Base-by-base conservation (phyloP, 2,888 invertebrate genomes). In the Drosophila recens region DNA sequence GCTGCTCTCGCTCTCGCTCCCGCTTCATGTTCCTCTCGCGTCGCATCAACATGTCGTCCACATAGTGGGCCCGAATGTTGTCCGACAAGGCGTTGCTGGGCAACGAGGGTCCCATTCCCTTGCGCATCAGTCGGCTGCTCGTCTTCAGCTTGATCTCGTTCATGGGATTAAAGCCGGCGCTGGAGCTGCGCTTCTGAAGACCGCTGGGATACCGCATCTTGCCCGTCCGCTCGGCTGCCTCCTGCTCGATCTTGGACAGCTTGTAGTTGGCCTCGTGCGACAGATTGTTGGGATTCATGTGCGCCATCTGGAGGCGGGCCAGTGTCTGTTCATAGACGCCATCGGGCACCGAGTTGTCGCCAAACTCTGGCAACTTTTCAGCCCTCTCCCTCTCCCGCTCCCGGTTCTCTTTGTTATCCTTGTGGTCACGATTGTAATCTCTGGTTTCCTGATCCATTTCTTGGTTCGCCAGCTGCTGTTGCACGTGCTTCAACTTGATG, bases 231-330 rank as follows among this genome's bases (percentile, higher is more conserved):
- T 91, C 92, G 0, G 87, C 75, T 0, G 86, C 86, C 15, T 93
- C 93, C 72, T 93, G 92, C 63, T 93, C 93, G 8, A 89, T 72
- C 75, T 92, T 92, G 0, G 93, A 93, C 1, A 93, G 77, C 62
- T 93, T 93, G 52, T 93, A 93, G 76, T 93, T 82, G 43, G 93
- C 92, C 72, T 93, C 92, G 43, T 93, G 92, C 0, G 90, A 90
- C 0, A 93, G 77, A 79, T 93, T 92, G 62, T 92, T 91, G 36
- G 86, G 34, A 2, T 34, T 45, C n/a, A 27, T 13, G 9, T 57
- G 72, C 0, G 56, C 34, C 0, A 69, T 63, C 8, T 78, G 71
- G 0, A 85, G 67, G 0, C 71, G 72, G 0, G 61, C 51, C 30
- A 89, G 23, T 0, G 89, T 87, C 6, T 76, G 66, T 17, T 90